These are phyloP conservation scores for Hydraecia micacea DNA, from an alignment of 2,888 invertebrate species.

Conservation along the genomic window DNA sequence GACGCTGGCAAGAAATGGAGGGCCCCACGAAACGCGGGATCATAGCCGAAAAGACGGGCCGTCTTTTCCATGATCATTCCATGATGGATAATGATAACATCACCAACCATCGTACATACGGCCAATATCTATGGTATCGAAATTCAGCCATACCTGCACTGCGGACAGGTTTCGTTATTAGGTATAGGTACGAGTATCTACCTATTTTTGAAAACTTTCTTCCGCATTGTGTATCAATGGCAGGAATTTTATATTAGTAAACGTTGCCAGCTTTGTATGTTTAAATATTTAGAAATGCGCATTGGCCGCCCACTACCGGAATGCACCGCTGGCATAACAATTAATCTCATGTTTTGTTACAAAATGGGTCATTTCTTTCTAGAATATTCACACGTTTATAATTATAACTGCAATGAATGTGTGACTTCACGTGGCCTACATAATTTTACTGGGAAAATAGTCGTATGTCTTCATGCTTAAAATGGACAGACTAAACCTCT, in stretches of 20 bases:
- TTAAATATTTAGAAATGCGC: constrained; percentile 59
- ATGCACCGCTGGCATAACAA: constrained; percentile 45
- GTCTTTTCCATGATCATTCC: too few species aligned
- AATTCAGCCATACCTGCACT: neutral
- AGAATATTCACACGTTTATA: constrained; percentile 4
- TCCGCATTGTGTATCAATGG: constrained; percentile 51
- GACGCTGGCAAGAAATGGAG: neutral
- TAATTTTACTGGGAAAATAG: neutral
- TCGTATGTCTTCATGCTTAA: neutral
- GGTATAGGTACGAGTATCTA: too few species aligned
- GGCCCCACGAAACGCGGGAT: too few species aligned
- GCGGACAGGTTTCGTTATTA: too few species aligned
- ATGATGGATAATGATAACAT: too few species aligned
- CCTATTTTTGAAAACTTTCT: constrained; percentile 35
- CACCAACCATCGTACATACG: neutral
- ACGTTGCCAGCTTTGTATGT: constrained; percentile 35
- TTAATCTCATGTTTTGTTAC: constrained; percentile 30
- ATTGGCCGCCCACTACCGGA: constrained; percentile 36
- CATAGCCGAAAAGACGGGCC: too few species aligned
- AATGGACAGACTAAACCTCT: neutral
- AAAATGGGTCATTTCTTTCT: constrained; percentile 45
- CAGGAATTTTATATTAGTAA: constrained; percentile 43
- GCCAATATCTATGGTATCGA: too few species aligned
- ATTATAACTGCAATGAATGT: constrained; percentile 23
- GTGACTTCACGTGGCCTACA: neutral